Conservation (phyloP, 2,888 invertebrate species). For the Mechanitis messenoides region DNA sequence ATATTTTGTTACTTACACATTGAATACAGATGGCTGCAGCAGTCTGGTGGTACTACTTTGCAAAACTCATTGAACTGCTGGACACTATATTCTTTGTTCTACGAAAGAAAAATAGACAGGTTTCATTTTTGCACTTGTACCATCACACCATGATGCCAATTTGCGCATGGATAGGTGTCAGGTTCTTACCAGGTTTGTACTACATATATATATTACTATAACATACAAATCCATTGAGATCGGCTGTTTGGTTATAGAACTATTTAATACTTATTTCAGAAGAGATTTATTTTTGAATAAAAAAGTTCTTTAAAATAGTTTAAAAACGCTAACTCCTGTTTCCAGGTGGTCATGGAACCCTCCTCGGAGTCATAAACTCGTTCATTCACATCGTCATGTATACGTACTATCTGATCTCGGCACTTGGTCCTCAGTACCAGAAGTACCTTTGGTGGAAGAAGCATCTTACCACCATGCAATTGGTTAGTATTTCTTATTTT, state of each 20-base stretch:
- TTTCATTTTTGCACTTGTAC: slow-evolving; percentile 91
- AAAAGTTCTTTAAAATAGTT: too few relatives aligned
- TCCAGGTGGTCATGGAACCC: slow-evolving; percentile 90
- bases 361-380: slow-evolving; percentile 91
- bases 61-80: slow-evolving; percentile 85
- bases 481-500: slow-evolving; percentile 72
- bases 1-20: background rate
- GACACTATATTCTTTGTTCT: slow-evolving; percentile 93
- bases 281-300: too few relatives aligned
- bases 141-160: slow-evolving; percentile 90
- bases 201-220: background rate
- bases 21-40: slow-evolving; percentile 74
- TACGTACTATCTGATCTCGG: slow-evolving; percentile 90
- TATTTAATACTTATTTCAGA: too few relatives aligned
- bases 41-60: slow-evolving; percentile 88
- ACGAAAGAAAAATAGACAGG: slow-evolving; percentile 92
- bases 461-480: slow-evolving; percentile 90
- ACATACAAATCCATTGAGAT: too few relatives aligned
- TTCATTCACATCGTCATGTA: slow-evolving; percentile 96
- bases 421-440: slow-evolving; percentile 90
- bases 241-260: too few relatives aligned
- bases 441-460: slow-evolving; percentile 97
- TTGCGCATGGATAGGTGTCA: slow-evolving; percentile 87
- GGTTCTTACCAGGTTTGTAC: slow-evolving; percentile 82
- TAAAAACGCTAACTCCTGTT: slow-evolving; percentile 32